Conservation (phyloP, 2,113 vertebrate species). For the Ophiodon elongatus region DNA sequence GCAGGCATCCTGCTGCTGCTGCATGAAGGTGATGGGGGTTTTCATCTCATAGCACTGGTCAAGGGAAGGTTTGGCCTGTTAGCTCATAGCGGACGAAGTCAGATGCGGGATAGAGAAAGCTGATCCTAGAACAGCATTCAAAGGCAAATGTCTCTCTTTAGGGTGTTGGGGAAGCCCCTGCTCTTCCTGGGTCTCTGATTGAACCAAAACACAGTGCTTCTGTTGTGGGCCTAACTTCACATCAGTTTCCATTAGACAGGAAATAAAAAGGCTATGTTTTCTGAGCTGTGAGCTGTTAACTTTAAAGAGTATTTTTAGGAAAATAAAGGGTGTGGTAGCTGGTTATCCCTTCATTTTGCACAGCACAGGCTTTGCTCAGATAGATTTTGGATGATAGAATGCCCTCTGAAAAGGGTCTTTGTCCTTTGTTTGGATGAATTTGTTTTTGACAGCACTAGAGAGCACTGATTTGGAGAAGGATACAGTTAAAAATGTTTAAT, state of each 20-base stretch:
- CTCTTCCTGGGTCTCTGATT: constrained; percentile 30
- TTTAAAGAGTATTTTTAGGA: constrained; percentile 52
- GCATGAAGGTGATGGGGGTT: background rate
- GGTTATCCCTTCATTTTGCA: constrained; percentile 32
- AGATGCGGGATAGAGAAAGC: constrained; percentile 26
- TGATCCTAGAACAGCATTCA: constrained; percentile 12
- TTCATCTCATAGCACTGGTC: background rate
- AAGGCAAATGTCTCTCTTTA: constrained; percentile 12
- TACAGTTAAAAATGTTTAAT: background rate
- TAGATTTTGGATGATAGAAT: constrained; percentile 62
- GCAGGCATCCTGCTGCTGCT: constrained; percentile 2
- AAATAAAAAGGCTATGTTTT: constrained; percentile 49
- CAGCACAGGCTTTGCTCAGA: constrained; percentile 37
- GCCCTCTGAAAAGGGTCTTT: constrained; percentile 60
- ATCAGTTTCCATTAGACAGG: constrained; percentile 44
- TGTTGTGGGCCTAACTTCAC: constrained; percentile 30
- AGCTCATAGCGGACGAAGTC: constrained; percentile 15
- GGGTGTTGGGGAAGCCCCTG: constrained; percentile 53
- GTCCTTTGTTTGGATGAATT: constrained; percentile 62
- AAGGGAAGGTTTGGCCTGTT: background rate
- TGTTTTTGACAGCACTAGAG: constrained; percentile 54
- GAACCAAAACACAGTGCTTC: constrained; percentile 53
- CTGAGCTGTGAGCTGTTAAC: constrained; percentile 56
- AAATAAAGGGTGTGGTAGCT: constrained; percentile 45
- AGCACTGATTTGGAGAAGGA: constrained; percentile 29